Evolutionary conservation across 2,888 invertebrate species (phyloP).

Genomic region (Platycnemis pennipes): DNA sequence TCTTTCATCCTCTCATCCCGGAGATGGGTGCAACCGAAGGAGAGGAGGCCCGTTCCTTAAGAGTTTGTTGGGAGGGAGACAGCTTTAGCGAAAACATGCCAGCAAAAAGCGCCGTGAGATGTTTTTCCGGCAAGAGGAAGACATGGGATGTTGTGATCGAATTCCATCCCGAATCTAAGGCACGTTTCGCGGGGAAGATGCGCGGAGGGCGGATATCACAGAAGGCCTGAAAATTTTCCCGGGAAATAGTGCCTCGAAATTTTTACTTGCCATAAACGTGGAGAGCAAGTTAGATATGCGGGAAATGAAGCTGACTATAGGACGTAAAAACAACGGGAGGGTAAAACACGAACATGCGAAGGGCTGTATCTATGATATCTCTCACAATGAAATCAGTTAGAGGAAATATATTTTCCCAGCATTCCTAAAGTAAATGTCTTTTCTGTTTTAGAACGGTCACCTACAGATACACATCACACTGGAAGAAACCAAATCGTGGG

Average conservation of each 20-base stretch:
- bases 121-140: neutral
- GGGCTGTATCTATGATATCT: too few species aligned
- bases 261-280: too few species aligned
- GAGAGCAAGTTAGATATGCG: too few species aligned
- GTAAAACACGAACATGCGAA: too few species aligned
- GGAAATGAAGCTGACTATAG: too few species aligned
- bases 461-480: too few species aligned
- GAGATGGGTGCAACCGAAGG: constrained; percentile 16
- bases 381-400: too few species aligned
- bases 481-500: too few species aligned
- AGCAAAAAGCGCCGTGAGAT: neutral
- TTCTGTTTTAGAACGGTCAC: too few species aligned
- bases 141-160: neutral
- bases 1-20: neutral
- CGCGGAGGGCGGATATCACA: neutral
- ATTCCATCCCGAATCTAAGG: neutral
- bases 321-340: too few species aligned
- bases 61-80: constrained; percentile 4
- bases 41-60: neutral
- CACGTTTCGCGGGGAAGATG: neutral
- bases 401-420: too few species aligned
- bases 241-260: neutral
- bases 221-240: neutral
- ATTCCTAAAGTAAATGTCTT: too few species aligned
- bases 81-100: constrained; percentile 16